Conservation (phyloP, 2,888 invertebrate species). For the Mystacides longicornis region DNA sequence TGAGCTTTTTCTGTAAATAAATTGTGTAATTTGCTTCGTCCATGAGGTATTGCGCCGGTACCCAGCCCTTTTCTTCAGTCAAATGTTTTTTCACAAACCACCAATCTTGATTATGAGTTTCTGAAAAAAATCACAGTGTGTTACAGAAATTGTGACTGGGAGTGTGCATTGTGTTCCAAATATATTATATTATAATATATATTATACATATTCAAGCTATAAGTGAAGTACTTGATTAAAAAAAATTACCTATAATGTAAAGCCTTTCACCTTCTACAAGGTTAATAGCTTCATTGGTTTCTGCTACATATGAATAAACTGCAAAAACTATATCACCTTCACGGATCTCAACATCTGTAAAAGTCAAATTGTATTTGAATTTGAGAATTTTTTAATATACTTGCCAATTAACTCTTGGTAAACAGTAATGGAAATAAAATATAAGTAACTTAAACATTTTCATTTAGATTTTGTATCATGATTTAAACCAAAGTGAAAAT, state of each 20-base stretch:
- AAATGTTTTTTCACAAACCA: conserved; percentile 87
- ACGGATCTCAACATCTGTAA: conserved; percentile 44
- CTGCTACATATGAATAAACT: conserved; percentile 78
- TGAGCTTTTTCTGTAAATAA: conserved; percentile 79
- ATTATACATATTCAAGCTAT: background rate
- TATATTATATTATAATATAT: background rate
- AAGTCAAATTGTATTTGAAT: too few species aligned
- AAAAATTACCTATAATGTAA: conserved; percentile 61
- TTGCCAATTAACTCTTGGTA: too few species aligned
- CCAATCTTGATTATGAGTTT: conserved; percentile 83
- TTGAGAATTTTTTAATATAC: too few species aligned
- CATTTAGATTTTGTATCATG: too few species aligned
- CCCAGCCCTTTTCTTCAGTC: conserved; percentile 88
- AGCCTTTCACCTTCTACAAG: conserved; percentile 86
- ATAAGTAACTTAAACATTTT: too few species aligned
- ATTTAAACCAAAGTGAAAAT: too few species aligned
- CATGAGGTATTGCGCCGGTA: conserved; percentile 83
- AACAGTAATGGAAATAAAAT: too few species aligned
- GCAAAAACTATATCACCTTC: conserved; percentile 76
- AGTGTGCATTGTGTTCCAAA: background rate
- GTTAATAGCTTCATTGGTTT: conserved; percentile 80
- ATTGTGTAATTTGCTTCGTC: conserved; percentile 72
- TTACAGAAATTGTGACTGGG: background rate
- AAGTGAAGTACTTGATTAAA: background rate
- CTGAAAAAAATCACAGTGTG: conserved; percentile 34